Evolutionary conservation across 1,140 invertebrate genomes (phyloP).

Genomic region (Lepidurus packardi): DNA sequence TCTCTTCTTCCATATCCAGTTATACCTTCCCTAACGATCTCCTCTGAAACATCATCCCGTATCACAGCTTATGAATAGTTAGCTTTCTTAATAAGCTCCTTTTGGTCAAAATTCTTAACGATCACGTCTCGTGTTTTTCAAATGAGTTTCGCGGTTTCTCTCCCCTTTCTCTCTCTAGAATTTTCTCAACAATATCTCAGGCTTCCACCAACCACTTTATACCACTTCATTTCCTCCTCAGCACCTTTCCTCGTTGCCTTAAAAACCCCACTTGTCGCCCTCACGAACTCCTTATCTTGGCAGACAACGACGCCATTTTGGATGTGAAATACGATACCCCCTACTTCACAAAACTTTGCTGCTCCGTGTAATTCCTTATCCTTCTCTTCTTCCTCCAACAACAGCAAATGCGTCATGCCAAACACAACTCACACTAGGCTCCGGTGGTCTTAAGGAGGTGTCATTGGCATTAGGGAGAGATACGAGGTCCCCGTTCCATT

Average conservation of each 20-base stretch:
- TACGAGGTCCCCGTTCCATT: neutral
- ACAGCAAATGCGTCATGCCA: no score
- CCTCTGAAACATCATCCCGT: no score
- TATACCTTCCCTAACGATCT: no score
- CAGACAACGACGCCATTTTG: slow-evolving; percentile 2
- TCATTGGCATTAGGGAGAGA: neutral
- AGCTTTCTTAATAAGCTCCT: no score
- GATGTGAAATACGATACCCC: neutral
- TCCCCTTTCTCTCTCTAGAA: no score
- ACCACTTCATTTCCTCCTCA: neutral
- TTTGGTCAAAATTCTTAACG: no score
- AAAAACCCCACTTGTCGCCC: neutral
- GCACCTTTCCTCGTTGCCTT: neutral
- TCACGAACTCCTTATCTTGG: neutral
- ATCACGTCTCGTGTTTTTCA: no score
- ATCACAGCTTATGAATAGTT: no score
- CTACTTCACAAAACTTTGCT: neutral
- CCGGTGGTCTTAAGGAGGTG: slow-evolving; percentile 5
- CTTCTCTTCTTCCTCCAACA: neutral
- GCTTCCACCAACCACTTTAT: neutral
- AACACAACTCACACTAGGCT: neutral
- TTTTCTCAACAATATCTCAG: neutral
- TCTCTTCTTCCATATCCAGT: no score
- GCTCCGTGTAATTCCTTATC: neutral
- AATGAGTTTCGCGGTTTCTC: no score